These are phyloP conservation scores for Parazoanthus darwini DNA, from an alignment of 92 coral and sea anemone species.

Conservation along the genomic window DNA sequence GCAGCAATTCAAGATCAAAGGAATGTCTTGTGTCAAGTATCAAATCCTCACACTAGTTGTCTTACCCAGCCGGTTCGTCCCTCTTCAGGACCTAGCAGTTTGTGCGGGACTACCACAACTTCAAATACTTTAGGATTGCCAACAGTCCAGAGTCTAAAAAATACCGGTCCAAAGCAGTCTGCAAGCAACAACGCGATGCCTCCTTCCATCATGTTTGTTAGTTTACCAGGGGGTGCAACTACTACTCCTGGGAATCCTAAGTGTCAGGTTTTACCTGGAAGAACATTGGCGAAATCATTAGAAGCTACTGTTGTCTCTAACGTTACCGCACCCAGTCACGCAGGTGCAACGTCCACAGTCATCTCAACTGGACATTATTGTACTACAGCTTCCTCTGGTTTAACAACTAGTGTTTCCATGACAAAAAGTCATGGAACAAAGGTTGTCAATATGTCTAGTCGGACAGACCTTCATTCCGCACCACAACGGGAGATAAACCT, in stretches of 20 bases:
- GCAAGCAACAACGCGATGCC: neutral
- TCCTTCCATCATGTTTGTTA: neutral
- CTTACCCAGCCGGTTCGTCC: neutral
- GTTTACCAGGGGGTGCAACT: conserved; percentile 3
- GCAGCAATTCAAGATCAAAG: neutral
- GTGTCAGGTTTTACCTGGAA: neutral
- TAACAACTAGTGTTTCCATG: neutral
- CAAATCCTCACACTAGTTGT: neutral
- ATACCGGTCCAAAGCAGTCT: neutral
- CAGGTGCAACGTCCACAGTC: neutral
- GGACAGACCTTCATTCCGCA: neutral
- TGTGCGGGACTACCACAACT: neutral
- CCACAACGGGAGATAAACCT: neutral
- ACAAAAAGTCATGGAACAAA: neutral
- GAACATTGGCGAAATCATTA: neutral
- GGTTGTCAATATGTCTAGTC: too few relatives aligned
- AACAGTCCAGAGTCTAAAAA: neutral
- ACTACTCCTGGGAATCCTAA: neutral
- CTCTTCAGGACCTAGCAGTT: neutral
- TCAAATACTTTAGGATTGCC: neutral
- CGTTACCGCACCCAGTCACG: neutral
- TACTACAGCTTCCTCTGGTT: neutral
- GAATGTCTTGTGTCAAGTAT: neutral
- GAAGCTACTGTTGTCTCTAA: neutral
- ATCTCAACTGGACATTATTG: neutral